phyloP scores from a whole-genome alignment of 2,888 invertebrate species.

The Lochmaea crataegi region DNA sequence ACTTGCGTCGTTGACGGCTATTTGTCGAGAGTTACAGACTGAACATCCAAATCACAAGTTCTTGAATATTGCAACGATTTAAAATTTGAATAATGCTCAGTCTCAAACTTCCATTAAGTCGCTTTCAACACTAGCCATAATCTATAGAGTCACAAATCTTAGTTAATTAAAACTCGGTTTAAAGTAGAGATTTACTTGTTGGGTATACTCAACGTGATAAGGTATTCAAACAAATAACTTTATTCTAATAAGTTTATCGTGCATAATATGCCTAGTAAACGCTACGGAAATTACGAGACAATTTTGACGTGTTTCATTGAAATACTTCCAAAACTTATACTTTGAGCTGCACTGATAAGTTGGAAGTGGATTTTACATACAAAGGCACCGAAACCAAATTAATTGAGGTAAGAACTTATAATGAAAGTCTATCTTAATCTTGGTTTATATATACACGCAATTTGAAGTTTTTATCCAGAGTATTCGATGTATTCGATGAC shows the following conservation, averaged over 20 bases:
- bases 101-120: slow-evolving; percentile 22
- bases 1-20: slow-evolving; percentile 14
- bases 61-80: slow-evolving; percentile 21
- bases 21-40: not conserved
- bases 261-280: not conserved
- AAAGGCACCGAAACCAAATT: no score
- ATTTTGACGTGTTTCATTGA: no score
- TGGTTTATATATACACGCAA: no score
- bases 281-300: no score
- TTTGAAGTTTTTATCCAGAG: no score
- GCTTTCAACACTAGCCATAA: slow-evolving; percentile 19
- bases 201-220: slow-evolving; percentile 1
- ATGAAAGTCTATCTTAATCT: no score
- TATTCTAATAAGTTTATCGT: not conserved
- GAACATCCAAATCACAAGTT: slow-evolving; percentile 2
- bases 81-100: slow-evolving; percentile 24
- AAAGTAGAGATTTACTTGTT: slow-evolving; percentile 25
- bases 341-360: no score
- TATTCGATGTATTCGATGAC: no score
- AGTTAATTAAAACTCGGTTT: slow-evolving; percentile 22
- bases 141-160: slow-evolving; percentile 24
- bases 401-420: no score
- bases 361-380: no score
- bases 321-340: no score
- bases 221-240: slow-evolving; percentile 14